phyloP scores from a whole-genome alignment of 2,797 vertebrate species.

The Heterohyrax brucei region DNA sequence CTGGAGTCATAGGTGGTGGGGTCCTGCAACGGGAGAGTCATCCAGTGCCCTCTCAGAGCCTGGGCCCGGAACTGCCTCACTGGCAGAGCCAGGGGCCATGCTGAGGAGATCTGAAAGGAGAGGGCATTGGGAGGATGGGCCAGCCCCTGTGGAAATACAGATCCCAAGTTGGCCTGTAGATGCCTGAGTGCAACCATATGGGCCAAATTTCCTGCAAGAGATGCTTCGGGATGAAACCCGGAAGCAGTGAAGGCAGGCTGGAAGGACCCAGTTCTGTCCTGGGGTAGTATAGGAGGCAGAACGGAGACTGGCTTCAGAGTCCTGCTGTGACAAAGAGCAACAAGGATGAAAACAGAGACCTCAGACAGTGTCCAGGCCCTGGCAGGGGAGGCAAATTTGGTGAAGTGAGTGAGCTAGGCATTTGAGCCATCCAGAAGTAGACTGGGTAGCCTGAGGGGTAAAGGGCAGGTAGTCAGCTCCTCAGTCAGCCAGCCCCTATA shows the following conservation, averaged over 20 bases:
- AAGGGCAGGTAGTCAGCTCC: background rate
- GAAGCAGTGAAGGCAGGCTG: background rate
- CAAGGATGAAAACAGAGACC: background rate
- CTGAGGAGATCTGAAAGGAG: conserved; percentile 83
- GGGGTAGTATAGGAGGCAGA: background rate
- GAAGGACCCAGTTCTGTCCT: background rate
- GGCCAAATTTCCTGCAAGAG: background rate
- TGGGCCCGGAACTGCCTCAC: conserved; percentile 54
- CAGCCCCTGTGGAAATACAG: background rate
- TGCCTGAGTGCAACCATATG: background rate
- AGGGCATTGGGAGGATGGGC: conserved; percentile 64
- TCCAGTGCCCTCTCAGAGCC: conserved; percentile 82
- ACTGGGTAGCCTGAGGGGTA: background rate
- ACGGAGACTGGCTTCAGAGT: accelerated
- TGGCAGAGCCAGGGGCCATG: conserved; percentile 81
- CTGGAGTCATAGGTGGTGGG: conserved; percentile 84
- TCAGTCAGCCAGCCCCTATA: background rate
- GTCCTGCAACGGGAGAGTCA: conserved; percentile 80
- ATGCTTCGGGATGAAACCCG: background rate
- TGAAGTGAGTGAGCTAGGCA: background rate
- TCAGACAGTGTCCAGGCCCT: background rate
- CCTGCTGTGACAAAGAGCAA: background rate
- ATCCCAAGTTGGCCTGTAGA: background rate
- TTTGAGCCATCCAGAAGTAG: background rate
- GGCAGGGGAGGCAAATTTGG: no score